Evolutionary conservation across 1,140 invertebrate genomes (phyloP), one percentile per base, ranked within the genome.

Genomic region (Ips typographus): DNA sequence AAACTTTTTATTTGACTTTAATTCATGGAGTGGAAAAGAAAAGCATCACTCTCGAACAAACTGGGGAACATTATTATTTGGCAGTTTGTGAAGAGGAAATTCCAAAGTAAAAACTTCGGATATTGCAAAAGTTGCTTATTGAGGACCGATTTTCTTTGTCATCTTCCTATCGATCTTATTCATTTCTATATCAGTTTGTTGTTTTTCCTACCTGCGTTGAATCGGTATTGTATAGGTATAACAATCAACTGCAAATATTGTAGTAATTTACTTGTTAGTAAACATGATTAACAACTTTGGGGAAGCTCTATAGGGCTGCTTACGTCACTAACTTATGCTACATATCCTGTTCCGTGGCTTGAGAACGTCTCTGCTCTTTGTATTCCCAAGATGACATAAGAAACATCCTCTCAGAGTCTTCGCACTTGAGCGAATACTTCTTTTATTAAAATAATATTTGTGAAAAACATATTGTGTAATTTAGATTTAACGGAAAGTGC

Each of bases 1-100:
- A 68, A 68, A 62, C 66, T 68, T 68, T 68, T 68, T 68, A 68
- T 68, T 62, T 68, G 66, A 61, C 49, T 68, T 68, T 68, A 68
- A 62, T 68, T 68, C 42, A 52, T 53, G 22, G 47, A 62, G 36
- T 55, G 40, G 39, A 56, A 59, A 68, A 42, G 40, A 39, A 68
- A 52, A 38, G 59, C 66, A 62, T 62, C 51, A 68, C 49, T 62
- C 51, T 62, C 62, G 40, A 7, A 40, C 53, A 55, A 68, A 68
- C 58, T 62, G 8, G 40, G 39, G 51, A 62, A 62, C 58, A 68
- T 62, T 68, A 68, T 68, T 68, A 68, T 68, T 68, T 62, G 51
- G 7, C 40, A 56, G 49, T 68, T 68, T 61, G 57, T 42, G 40
- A 62, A 68, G 36, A 42, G 44, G 44, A n/a, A 65, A 4, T 63